These are phyloP conservation scores for Cephalopachus bancanus DNA, from an alignment of 2,797 vertebrate genomes.

Conservation along the genomic window DNA sequence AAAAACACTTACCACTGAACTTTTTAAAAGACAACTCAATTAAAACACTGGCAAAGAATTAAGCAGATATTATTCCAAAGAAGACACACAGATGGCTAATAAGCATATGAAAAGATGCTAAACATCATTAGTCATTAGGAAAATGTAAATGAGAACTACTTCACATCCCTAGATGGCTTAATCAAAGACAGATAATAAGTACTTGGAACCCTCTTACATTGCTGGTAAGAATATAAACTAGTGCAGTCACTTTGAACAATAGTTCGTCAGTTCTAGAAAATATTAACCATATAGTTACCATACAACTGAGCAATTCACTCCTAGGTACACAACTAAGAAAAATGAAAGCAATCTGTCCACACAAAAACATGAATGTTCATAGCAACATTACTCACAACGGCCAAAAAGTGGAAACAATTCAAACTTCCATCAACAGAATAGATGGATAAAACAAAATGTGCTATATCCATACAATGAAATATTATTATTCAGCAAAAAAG, in stretches of 20 bases:
- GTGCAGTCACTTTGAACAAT: background rate
- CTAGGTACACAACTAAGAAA: conserved; percentile 25
- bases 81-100: background rate
- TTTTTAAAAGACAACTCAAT: background rate
- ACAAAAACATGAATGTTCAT: background rate
- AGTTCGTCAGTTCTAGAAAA: background rate
- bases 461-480: background rate
- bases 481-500: background rate
- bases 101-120: background rate
- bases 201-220: background rate
- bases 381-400: background rate
- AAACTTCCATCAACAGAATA: conserved; percentile 37
- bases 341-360: background rate
- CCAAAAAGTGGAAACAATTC: background rate
- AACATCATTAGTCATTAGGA: background rate
- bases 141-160: background rate
- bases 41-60: background rate
- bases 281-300: background rate
- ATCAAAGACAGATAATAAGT: background rate
- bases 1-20: background rate
- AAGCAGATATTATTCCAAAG: background rate
- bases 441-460: background rate
- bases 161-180: background rate
- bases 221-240: background rate
- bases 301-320: background rate